Evolutionary conservation across 2,888 invertebrate genomes (phyloP), one percentile per base, ranked within the genome.

Genomic region (Rhagonycha fulva): DNA sequence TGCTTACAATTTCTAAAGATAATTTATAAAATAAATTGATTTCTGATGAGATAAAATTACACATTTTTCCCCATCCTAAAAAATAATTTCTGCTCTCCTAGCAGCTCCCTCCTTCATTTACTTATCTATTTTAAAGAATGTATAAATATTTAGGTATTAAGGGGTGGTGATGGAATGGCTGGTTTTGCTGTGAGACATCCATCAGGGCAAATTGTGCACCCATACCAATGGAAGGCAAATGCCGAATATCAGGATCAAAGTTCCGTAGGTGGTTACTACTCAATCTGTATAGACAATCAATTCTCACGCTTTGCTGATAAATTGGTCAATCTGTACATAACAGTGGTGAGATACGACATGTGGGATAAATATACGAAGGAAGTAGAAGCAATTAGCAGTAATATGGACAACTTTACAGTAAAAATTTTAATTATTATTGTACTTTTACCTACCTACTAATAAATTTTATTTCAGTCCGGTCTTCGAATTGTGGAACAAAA

Each of bases 321-420:
- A 88, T 88, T 97, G 79, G 94, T 97, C 32, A 97, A 96, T 86
- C 89, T 97, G 78, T 97, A 97, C 84, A 91, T 97, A 76, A 96
- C 97, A 0, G 96, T 97, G 4, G 96, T 97, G 74, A 92, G 96
- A 84, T 96, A 96, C 84, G 97, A 97, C 84, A 93, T 96, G 87
- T 98, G 98, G 98, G 96, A 97, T 83, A 92, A 95, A 84, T 97
- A 95, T 83, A 93, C 96, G 0, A 93, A 96, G 86, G 98, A 98
- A 88, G 91, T 98, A 23, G 95, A 97, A 85, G 94, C 94, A 67
- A 87, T 97, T 77, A 94, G 97, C 85, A 90, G 96, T 85, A 95
- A 96, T 82, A 96, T 97, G 84, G 93, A 94, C 81, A 98, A 97
- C 87, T 97, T 97, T 84, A 97, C 97, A 68, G 96, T 96, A 87